Conservation (phyloP, 2,113 vertebrate genomes). For the Archocentrus centrarchus region DNA sequence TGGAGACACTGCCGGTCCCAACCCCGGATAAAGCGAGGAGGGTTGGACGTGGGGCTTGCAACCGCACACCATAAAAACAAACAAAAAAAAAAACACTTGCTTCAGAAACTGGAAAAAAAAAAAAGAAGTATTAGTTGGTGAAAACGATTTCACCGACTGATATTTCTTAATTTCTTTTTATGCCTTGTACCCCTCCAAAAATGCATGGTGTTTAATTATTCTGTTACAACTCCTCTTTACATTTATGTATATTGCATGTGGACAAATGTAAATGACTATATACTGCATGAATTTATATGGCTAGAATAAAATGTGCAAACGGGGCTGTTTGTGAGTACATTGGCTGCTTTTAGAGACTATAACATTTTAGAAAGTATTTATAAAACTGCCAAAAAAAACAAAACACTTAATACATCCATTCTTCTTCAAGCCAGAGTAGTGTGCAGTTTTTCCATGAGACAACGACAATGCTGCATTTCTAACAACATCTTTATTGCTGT, state of each 20-base stretch:
- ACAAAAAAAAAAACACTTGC: no score
- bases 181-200: no score
- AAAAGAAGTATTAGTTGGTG: no score
- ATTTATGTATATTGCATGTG: rapidly evolving
- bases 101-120: no score
- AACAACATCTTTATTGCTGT: neutral
- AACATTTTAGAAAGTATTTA: neutral
- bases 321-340: neutral
- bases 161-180: no score
- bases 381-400: neutral
- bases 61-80: no score
- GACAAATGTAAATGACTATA: rapidly evolving
- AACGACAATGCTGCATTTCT: neutral
- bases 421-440: neutral
- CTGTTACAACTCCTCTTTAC: neutral
- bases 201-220: neutral
- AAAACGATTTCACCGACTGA: no score
- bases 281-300: neutral
- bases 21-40: no score
- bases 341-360: neutral
- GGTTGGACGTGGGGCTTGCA: no score
- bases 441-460: neutral
- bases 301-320: neutral
- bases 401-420: neutral
- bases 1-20: no score